Base-by-base conservation (phyloP, 2,113 vertebrate species). In the Amphiprion percula region DNA sequence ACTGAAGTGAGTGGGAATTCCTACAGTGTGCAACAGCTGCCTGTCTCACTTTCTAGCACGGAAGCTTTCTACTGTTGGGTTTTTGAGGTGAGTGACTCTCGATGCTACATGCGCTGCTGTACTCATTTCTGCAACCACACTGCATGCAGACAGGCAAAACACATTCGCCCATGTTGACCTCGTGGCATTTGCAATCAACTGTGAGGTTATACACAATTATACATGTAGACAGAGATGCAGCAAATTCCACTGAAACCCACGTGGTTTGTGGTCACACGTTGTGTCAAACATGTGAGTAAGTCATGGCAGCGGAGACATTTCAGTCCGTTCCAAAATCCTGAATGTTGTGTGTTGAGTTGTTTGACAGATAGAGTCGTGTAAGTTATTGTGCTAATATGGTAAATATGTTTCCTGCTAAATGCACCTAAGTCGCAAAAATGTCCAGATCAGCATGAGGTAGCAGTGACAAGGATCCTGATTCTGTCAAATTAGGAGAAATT, bases 21-120 rank as follows among this genome's bases (percentile, higher is more conserved):
- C 3, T 11, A 11, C 3, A n/a, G 7, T 9, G 10, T 12, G 2
- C 10, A 16, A 47, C 11, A 30, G 12, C 1, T 24, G 11, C 41
- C 5, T 33, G 4, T 41, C n/a, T 82, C 58, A 47, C 79, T 82
- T 79, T 80, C 78, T 85, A 50, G 65, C 17, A 56, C 28, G 8
- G 62, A 69, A 53, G 52, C 37, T 73, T 71, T 63, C 73, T 66
- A 19, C 19, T 74, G 23, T 77, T 66, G 5, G 78, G 71, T 82
- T 78, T 81, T 77, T 85, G 78, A 86, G 86, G 83, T 77, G 19
- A 68, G 28, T 5, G 21, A 37, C 26, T 80, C 2, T 72, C 39
- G 64, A 10, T 62, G 66, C 53, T 21, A 21, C 39, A 44, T 55
- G 16, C 7, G 44, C 21, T 2, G n/a, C 4, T 28, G 4, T 64